Base-by-base conservation (phyloP, 1,140 invertebrate genomes). In the Trissolcus basalis region DNA sequence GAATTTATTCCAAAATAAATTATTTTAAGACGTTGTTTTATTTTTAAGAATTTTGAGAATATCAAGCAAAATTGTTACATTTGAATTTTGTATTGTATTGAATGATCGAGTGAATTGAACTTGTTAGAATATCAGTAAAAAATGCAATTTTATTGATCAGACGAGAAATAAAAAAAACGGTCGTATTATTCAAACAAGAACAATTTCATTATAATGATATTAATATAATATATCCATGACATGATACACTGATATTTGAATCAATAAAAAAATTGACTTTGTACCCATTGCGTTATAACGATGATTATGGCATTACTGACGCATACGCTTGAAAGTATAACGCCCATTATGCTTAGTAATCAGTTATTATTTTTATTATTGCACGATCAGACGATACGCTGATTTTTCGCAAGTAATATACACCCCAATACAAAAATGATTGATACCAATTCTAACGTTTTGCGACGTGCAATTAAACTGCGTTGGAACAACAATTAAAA, bases 281-380 rank as follows among this genome's bases (percentile, higher is more conserved):
- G 43, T 47, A 64, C 43, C 53, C 33, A 54, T 45, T 53, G 51
- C 48, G 41, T 53, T 60, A 49, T 8, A 35, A 19, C 39, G 48
- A 64, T 14, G 33, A 56, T 58, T 19, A 16, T 54, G 41, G 39
- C 16, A 48, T 54, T 54, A 47, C 50, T 47, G 49, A 43, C 35
- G 12, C 53, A 43, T 75, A 50, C 51, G 65, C 65, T 55, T 64
- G 58, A 77, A 70, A 48, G 70, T 43, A n/a, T 65, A 58, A 49
- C 61, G 32, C 39, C 50, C 13, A 64, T 47, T 47, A 16, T 54
- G 43, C 35, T 64, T 54, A 60, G 47, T 47, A 64, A 64, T 48
- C 50, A 47, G 41, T 54, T 54, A 54, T 41, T 45, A 35, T 50
- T 35, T 53, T 53, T 64, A 53, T 49, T 35, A 27, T 47, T 45